Base-by-base conservation (phyloP, 2,113 vertebrate genomes). In the Empidonax alnorum region DNA sequence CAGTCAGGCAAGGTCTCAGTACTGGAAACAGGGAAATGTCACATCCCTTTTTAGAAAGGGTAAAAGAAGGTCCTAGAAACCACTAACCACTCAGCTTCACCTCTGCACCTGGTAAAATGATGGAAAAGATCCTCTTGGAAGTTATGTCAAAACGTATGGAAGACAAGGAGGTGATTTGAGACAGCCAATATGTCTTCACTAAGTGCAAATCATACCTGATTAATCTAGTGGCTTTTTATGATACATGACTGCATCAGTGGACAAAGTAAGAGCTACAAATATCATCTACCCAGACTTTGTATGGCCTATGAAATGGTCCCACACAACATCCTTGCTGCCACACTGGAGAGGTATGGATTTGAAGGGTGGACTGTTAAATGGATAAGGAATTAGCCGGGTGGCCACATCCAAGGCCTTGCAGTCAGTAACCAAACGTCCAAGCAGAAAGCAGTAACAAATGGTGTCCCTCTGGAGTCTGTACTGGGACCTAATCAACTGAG, bases 201-300 rank as follows among this genome's bases (percentile, higher is more conserved):
- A 44, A 37, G 6, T 3, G 17, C 11, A 37, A 37, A 37, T 58
- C 5, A 37, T 50, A 12, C 14, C 17, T 73, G 18, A 19, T 16
- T 66, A 31, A 56, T 42, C 21, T 65, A 58, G 31, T 42, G 44
- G 14, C 16, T 10, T 81, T 66, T 18, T 58, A 16, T 50, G 50
- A 42, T 0, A 0, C 14, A 31, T 42, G 35, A 22, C 30, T 73
- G 14, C 27, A 44, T 28, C 42, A 33, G 12, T 58, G 59, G 35
- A 42, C 37, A 59, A 14, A 56, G 31, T 8, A 28, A 23, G 59
- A 66, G 22, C 22, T 50, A 50, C 6, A 58, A 88, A 44, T 58
- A 6, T 8, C 22, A 50, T 42, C 18, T 66, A 50, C 12, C 5
- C 35, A 18, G 27, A 50, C 2, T 35, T 63, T 79, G 24, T 55